Percentiles rank a stretch among this genome's conserved stretches.
These are phyloP conservation scores for Drosophila pegasa DNA, from an alignment of 2,888 invertebrate species.

Conservation along the genomic window DNA sequence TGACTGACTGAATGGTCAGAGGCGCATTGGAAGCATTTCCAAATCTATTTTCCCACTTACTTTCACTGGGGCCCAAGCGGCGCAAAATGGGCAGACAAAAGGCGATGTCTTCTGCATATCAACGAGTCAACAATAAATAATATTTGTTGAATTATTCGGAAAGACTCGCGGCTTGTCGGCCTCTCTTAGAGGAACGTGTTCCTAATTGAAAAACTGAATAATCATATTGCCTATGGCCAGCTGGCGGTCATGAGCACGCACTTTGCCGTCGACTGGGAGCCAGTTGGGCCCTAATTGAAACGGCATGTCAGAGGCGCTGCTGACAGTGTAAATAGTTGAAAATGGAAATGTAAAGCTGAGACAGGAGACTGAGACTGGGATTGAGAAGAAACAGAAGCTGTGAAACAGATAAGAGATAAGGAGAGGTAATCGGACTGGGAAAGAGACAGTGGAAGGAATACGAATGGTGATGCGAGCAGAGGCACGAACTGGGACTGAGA, in stretches of 20 bases:
- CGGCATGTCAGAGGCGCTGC: slow-evolving; percentile 17
- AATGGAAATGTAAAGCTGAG: background rate
- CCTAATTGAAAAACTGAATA: slow-evolving; percentile 68
- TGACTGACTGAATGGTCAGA: slow-evolving; percentile 24
- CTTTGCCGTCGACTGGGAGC: slow-evolving; percentile 37
- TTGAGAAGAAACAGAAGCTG: background rate
- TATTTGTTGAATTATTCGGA: slow-evolving; percentile 28
- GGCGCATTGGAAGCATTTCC: slow-evolving; percentile 37
- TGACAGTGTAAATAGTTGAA: background rate
- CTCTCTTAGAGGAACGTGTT: slow-evolving; percentile 28
- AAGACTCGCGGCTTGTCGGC: slow-evolving; percentile 19
- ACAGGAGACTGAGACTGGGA: background rate
- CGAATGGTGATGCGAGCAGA: background rate
- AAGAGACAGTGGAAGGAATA: background rate
- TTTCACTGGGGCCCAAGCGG: slow-evolving; percentile 60
- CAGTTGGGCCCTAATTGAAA: slow-evolving; percentile 64
- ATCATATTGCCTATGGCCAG: slow-evolving; percentile 56
- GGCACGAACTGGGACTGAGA: background rate
- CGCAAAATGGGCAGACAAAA: slow-evolving; percentile 37
- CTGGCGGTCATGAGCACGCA: slow-evolving; percentile 60
- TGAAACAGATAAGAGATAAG: too few species aligned
- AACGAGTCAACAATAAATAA: slow-evolving; percentile 45
- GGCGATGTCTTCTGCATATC: slow-evolving; percentile 64
- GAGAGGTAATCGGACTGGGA: background rate
- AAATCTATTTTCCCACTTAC: slow-evolving; percentile 43